Conservation (phyloP, 2,797 vertebrate genomes). For the Galago senegalensis region DNA sequence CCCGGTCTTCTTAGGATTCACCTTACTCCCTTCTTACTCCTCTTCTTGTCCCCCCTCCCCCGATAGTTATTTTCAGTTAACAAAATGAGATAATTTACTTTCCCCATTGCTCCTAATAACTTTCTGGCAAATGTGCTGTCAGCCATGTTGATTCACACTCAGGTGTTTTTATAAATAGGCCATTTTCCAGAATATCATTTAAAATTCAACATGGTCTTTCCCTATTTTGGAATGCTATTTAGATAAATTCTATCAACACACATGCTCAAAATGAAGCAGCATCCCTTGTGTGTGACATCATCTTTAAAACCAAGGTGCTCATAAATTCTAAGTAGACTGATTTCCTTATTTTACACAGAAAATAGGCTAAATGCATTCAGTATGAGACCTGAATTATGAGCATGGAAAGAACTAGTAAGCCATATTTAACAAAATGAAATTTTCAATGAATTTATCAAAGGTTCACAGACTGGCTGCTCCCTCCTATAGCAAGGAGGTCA, state of each 20-base stretch:
- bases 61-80: neutral
- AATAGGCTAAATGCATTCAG: neutral
- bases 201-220: neutral
- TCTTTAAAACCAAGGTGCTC: neutral
- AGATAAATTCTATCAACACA: neutral
- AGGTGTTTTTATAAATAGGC: neutral
- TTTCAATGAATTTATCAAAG: neutral
- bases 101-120: neutral
- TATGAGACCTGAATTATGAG: neutral
- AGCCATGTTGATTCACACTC: neutral
- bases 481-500: neutral
- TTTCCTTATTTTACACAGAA: neutral
- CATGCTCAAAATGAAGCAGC: neutral
- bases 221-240: neutral
- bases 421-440: neutral
- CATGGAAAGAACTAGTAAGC: neutral
- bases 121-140: neutral
- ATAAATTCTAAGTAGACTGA: neutral
- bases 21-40: neutral
- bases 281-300: neutral
- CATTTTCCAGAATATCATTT: conserved; percentile 1
- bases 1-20: neutral
- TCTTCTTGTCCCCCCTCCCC: neutral
- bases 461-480: neutral
- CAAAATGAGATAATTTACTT: neutral